Base-by-base conservation (phyloP, 2,888 invertebrate genomes). In the Perithous albicinctus region DNA sequence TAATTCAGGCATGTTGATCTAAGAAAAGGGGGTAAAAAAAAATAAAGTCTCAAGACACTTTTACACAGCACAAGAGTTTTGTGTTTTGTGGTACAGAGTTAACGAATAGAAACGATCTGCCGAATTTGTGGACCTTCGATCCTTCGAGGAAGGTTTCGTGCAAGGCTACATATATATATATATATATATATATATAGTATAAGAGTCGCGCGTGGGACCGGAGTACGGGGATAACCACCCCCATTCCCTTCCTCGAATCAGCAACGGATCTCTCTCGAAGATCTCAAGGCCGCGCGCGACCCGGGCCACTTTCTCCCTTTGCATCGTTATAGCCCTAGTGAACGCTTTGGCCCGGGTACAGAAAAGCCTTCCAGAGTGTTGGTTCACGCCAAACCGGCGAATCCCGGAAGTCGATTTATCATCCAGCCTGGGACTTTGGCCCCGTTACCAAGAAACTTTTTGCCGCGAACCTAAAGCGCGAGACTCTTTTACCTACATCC, bases 241-340 rank as follows among this genome's bases (percentile, higher is more conserved):
- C 59, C 64, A 70, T 63, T 43, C 54, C 66, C 73, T 43, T 67
- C 74, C 70, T 59, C 66, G 83, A 78, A 83, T 76, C 66, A 56
- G 41, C 41, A 32, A 7, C 32, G 32, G 12, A 54, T 54, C 54
- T 46, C 18, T 46, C 61, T 43, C 46, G 1, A 20, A 43, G 10
- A 69, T 70, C 61, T 70, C 74, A 75, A 75, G 74, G 74, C 51
- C 74, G 18, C 35, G 23, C 23, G 7, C 18, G 3, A 43, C 26
- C n/a, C 43, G 12, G 6, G 23, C 43, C 15, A 64, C 64, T 56
- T 56, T 56, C 56, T 56, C 56, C 56, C 56, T 56, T 32, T 15
- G 56, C 15, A 32, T 15, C 32, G 32, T 29, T 1, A n/a, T n/a
- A n/a, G 56, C 32, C 56, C 56, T 12, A 15, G 15, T 32, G 56